Evolutionary conservation across 2,113 vertebrate species (phyloP), one percentile per base, ranked within the genome.

Genomic region (Octodon degus): DNA sequence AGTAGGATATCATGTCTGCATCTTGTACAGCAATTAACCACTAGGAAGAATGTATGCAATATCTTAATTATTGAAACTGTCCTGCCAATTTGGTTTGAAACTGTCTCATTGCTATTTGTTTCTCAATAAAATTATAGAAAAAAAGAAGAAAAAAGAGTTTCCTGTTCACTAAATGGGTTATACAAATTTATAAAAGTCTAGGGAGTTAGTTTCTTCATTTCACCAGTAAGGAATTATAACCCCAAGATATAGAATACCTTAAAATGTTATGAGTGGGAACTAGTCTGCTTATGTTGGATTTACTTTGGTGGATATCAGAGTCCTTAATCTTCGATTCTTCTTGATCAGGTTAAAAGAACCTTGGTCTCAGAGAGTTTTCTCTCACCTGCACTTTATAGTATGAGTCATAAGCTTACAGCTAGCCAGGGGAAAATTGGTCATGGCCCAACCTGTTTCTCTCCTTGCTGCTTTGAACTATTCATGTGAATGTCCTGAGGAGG

Each of bases 131-230:
- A n/a, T n/a, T n/a, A n/a, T n/a, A n/a, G n/a, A n/a, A n/a, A n/a
- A n/a, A n/a, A n/a, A n/a, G n/a, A n/a, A n/a, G n/a, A n/a, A n/a
- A 72, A 37, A 96, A 47, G 58, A 30, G 5, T 50, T 89, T 77
- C 2, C 25, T 76, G 3, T 3, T 89, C 68, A 81, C 86, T 43
- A 82, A 82, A 85, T 72, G 16, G n/a, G 14, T 7, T 22, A 65
- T 60, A n/a, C 20, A 90, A 47, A 58, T 76, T 63, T 12, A 32
- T 77, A 40, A 25, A 2, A 13, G 22, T 37, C 60, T 82, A 63
- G 5, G 20, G 40, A 89, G n/a, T 34, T 25, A 32, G 80, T 94
- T 60, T 67, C 40, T 95, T 79, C 30, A 72, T 58, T 94, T 96
- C 19, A 16, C 3, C 37, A 50, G 43, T 58, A 20, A 84, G 6